phyloP scores from a whole-genome alignment of 2,113 vertebrate species.

The Hucho hucho region DNA sequence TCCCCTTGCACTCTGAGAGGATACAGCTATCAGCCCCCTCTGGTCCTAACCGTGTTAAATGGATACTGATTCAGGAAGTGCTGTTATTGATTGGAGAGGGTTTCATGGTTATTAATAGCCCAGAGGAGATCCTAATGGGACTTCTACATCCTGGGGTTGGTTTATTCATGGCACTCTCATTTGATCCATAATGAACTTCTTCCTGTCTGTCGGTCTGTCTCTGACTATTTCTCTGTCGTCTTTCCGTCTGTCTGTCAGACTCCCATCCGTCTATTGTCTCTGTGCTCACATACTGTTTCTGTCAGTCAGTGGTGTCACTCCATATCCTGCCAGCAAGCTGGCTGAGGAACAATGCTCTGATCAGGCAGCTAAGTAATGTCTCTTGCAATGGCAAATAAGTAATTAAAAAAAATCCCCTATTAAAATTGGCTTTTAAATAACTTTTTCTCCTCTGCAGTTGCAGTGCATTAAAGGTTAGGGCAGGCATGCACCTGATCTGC shows the following conservation, averaged over 20 bases:
- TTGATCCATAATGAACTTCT: background rate
- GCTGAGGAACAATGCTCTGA: too few species aligned
- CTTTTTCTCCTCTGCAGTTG: background rate
- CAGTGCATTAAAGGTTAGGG: background rate
- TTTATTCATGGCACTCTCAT: slow-evolving; percentile 40
- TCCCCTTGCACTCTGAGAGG: background rate
- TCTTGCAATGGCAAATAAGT: background rate
- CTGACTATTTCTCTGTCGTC: background rate
- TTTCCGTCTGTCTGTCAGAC: too few species aligned
- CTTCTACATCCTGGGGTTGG: slow-evolving; percentile 31
- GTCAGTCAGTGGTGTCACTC: background rate
- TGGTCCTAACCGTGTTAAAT: background rate
- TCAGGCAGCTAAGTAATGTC: background rate
- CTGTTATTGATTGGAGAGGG: slow-evolving; percentile 29
- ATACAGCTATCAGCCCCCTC: background rate
- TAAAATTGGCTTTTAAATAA: background rate
- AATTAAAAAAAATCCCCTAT: background rate
- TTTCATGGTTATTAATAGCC: slow-evolving; percentile 36
- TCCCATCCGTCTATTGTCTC: background rate
- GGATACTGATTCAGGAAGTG: slow-evolving; percentile 22
- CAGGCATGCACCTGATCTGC: background rate
- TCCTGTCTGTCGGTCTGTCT: background rate
- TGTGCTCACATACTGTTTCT: background rate
- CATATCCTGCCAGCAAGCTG: too few species aligned
- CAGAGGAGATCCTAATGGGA: slow-evolving; percentile 35